A percentile compares a stretch with the other conserved stretches of the same genome.
These are phyloP conservation scores for Erynnis tages DNA, from an alignment of 2,888 invertebrate species.

Conservation along the genomic window DNA sequence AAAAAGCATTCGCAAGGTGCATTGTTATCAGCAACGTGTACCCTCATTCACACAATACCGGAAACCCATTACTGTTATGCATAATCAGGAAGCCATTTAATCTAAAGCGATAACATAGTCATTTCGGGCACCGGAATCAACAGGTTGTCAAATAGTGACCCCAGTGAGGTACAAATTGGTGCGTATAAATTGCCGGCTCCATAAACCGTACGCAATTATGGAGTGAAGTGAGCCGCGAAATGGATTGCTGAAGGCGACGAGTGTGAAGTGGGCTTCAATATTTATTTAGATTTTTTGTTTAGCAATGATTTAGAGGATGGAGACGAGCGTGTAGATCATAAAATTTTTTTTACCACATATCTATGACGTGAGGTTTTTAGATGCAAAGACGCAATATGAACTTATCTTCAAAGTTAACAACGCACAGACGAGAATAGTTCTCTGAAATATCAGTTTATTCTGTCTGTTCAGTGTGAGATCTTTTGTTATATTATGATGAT, in stretches of 20 bases:
- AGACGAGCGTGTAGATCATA: no score
- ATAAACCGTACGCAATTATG: conserved; percentile 57
- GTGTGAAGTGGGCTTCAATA: conserved; percentile 27
- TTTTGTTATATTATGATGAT: no score
- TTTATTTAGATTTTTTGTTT: no score
- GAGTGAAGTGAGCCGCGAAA: conserved; percentile 64
- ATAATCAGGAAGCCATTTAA: conserved; percentile 3
- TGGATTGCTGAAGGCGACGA: conserved; percentile 40
- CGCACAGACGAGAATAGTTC: no score
- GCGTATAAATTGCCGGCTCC: conserved; percentile 48
- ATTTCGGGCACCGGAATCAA: conserved; percentile 38
- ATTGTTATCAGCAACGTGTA: not conserved
- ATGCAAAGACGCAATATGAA: no score
- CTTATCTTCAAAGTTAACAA: no score
- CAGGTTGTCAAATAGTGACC: conserved; percentile 49
- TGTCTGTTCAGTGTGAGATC: no score
- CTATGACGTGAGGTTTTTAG: no score
- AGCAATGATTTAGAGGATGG: no score
- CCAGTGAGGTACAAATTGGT: conserved; percentile 30
- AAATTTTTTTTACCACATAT: no score
- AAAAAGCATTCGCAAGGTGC: no score
- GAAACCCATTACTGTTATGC: not conserved
- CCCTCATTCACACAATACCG: not conserved
- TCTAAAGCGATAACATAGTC: not conserved
- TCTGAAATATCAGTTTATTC: no score